These are phyloP conservation scores for Tribolium freemani DNA, from an alignment of 2,888 invertebrate genomes.

Conservation along the genomic window DNA sequence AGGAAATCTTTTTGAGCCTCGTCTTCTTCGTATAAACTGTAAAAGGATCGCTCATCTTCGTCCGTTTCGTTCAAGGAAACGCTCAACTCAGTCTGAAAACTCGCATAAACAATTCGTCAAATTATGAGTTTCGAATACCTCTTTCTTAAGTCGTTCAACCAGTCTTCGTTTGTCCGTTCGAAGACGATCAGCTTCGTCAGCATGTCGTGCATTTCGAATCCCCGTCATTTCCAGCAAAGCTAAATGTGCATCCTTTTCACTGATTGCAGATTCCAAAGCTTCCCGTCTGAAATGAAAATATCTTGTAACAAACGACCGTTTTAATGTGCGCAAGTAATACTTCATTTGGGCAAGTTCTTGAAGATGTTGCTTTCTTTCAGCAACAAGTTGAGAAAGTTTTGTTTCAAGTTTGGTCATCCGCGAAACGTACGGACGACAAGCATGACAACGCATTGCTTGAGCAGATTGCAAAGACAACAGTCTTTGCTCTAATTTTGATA, in stretches of 20 bases:
- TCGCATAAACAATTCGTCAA: not conserved
- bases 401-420: constrained; percentile 77
- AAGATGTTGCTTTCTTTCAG: constrained; percentile 77
- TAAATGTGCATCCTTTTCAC: constrained; percentile 90
- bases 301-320: not conserved
- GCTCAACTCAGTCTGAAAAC: constrained; percentile 64
- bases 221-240: constrained; percentile 85
- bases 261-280: constrained; percentile 85
- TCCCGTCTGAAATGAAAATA: constrained; percentile 76
- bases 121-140: constrained; percentile 68
- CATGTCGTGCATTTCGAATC: constrained; percentile 75
- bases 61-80: constrained; percentile 58
- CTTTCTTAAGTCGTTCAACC: constrained; percentile 78
- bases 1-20: constrained; percentile 38
- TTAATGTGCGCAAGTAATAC: constrained; percentile 67
- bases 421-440: constrained; percentile 76
- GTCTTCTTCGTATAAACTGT: constrained; percentile 52
- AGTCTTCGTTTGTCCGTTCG: constrained; percentile 79
- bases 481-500: constrained; percentile 79
- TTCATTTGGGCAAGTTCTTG: constrained; percentile 85
- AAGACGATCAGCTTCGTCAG: constrained; percentile 77
- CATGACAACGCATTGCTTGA: constrained; percentile 77
- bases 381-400: constrained; percentile 73
- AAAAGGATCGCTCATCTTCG: constrained; percentile 46
- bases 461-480: constrained; percentile 79